phyloP scores from a whole-genome alignment of 1,140 invertebrate genomes.

The Leptoteleia sp. region DNA sequence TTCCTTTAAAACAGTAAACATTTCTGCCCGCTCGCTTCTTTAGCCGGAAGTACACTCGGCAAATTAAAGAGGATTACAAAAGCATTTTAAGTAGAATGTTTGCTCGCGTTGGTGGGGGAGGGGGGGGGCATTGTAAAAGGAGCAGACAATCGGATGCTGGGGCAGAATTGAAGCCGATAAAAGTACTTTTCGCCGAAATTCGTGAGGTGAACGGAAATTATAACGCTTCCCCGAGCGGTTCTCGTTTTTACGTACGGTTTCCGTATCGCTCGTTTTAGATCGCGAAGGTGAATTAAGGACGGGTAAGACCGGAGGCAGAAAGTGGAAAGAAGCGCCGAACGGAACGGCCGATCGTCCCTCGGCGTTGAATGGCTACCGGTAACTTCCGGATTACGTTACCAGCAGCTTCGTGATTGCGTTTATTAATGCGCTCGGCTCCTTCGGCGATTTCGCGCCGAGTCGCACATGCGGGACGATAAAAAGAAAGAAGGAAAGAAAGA shows the following conservation, averaged over 20 bases:
- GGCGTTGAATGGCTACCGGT: slow-evolving; percentile 62
- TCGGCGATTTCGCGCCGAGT: slow-evolving; percentile 1
- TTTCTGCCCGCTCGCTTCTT: no score
- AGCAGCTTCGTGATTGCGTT: slow-evolving; percentile 51
- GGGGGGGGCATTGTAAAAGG: no score
- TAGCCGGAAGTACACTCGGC: no score
- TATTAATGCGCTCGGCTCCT: slow-evolving; percentile 38
- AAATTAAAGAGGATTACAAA: no score
- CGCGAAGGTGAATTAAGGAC: slow-evolving; percentile 51
- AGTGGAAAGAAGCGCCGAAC: slow-evolving; percentile 75
- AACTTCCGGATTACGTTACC: slow-evolving; percentile 73
- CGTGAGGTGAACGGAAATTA: slow-evolving; percentile 22
- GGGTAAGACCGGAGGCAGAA: slow-evolving; percentile 68
- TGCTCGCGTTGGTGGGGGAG: no score
- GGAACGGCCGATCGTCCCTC: slow-evolving; percentile 71
- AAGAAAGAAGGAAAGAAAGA: no score
- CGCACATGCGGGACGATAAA: slow-evolving; percentile 1
- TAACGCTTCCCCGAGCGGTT: slow-evolving; percentile 41
- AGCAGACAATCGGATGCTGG: no score
- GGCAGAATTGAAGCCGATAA: no score
- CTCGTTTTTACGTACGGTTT: slow-evolving; percentile 50
- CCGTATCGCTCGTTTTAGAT: slow-evolving; percentile 56
- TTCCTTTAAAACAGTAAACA: no score
- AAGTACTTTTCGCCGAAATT: no score
- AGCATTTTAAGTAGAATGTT: no score